These are phyloP conservation scores for Unio pictorum DNA, from an alignment of 2,888 invertebrate genomes.

Conservation along the genomic window DNA sequence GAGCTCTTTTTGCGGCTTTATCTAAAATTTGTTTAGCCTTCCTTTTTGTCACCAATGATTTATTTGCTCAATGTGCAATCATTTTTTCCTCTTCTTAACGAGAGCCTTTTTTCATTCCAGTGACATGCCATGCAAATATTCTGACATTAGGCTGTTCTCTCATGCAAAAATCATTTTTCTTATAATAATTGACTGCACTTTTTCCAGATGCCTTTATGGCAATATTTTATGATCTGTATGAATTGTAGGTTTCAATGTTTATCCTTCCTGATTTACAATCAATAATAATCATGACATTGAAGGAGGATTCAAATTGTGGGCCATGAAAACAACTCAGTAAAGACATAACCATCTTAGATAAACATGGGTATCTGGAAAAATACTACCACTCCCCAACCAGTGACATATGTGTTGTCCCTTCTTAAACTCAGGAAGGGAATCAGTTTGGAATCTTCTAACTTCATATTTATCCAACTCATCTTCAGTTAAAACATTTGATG, in stretches of 20 bases:
- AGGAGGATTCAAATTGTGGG: conserved; percentile 30
- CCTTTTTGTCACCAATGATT: too few species aligned
- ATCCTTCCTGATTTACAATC: conserved; percentile 24
- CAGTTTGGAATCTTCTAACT: conserved; percentile 12
- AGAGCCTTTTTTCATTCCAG: background rate
- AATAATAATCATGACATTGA: conserved; percentile 34
- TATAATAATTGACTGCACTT: conserved; percentile 12
- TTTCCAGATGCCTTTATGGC: conserved; percentile 20
- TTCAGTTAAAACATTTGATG: conserved; percentile 12
- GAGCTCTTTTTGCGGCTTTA: too few species aligned
- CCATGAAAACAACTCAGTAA: conserved; percentile 36
- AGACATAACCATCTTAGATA: conserved; percentile 20
- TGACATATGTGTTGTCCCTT: conserved; percentile 5
- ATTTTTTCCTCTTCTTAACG: too few species aligned
- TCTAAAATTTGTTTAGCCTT: too few species aligned
- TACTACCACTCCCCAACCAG: conserved; percentile 16
- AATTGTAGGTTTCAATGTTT: conserved; percentile 21
- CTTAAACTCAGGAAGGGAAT: conserved; percentile 10
- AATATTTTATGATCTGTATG: conserved; percentile 36
- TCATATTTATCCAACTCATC: conserved; percentile 11
- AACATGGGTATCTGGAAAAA: conserved; percentile 12
- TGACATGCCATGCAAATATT: too few species aligned
- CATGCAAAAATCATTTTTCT: conserved; percentile 21
- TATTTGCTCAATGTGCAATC: too few species aligned
- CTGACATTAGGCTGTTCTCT: conserved; percentile 17